These are phyloP conservation scores for Diadophis punctatus DNA, from an alignment of 2,113 vertebrate species.

Conservation along the genomic window DNA sequence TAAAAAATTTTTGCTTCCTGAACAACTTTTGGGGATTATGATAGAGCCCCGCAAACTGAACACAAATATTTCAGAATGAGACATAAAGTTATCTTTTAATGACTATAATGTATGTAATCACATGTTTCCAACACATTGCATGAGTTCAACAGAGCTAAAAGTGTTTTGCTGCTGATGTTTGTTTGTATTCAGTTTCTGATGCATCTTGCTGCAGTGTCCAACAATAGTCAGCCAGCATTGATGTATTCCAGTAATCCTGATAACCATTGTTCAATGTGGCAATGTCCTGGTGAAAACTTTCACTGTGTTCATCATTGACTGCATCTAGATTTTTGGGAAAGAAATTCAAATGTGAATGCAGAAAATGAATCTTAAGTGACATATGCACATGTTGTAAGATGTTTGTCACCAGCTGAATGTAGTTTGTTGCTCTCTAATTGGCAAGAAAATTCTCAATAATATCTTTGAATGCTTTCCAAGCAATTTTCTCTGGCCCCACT, in stretches of 20 bases:
- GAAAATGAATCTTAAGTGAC: not conserved
- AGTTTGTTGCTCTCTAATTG: not conserved
- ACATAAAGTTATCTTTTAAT: not conserved
- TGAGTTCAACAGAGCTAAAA: not conserved
- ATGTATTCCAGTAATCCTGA: not conserved
- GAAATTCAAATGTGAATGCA: not conserved
- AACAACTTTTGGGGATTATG: not conserved
- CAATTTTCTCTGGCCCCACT: not conserved
- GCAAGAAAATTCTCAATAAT: not conserved
- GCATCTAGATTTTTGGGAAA: not conserved
- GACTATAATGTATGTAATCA: not conserved
- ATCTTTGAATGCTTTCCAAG: not conserved
- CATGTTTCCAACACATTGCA: not conserved
- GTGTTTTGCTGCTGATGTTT: not conserved
- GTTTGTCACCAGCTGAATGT: not conserved
- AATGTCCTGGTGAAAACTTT: not conserved
- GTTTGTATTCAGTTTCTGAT: not conserved
- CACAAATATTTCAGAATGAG: not conserved
- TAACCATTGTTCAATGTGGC: not conserved
- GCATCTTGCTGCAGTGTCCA: not conserved
- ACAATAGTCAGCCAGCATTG: not conserved
- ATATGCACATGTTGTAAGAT: not conserved
- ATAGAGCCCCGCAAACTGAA: not conserved
- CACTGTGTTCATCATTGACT: not conserved
- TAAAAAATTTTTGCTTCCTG: not conserved